These are phyloP conservation scores for Synanthedon vespiformis DNA, from an alignment of 2,888 invertebrate species.

Conservation along the genomic window DNA sequence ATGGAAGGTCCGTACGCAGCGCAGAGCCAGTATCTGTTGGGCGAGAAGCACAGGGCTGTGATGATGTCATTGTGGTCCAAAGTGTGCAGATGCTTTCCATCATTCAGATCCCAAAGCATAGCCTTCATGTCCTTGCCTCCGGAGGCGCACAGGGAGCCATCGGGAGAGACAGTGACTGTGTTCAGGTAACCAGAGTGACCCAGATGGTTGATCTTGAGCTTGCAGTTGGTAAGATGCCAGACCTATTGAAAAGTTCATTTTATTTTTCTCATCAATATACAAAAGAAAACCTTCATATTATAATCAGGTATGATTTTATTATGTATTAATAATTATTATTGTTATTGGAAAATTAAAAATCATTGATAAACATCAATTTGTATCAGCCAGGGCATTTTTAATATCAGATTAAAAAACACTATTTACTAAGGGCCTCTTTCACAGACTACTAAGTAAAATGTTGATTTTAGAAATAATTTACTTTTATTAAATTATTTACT, in stretches of 20 bases:
- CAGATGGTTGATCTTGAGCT: slow-evolving; percentile 97
- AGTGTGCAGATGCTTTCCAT: slow-evolving; percentile 99
- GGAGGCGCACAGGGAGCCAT: slow-evolving; percentile 99
- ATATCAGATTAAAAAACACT: no score
- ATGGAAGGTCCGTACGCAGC: slow-evolving; percentile 98
- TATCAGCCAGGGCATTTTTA: background rate
- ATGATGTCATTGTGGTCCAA: slow-evolving; percentile 98
- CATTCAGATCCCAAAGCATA: slow-evolving; percentile 99
- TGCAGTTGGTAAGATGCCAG: slow-evolving; percentile 99
- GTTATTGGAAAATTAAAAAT: no score
- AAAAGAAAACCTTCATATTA: no score
- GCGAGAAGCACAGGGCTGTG: slow-evolving; percentile 98
- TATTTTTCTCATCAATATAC: no score
- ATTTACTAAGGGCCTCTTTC: no score
- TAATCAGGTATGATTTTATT: no score
- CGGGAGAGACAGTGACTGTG: slow-evolving; percentile 98
- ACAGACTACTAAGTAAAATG: no score
- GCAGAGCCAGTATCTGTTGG: slow-evolving; percentile 99
- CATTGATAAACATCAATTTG: no score
- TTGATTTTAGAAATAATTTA: no score
- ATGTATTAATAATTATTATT: no score
- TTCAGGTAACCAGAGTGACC: slow-evolving; percentile 98
- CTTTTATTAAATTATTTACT: no score
- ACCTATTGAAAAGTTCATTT: slow-evolving; percentile 65
- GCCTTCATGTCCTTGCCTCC: slow-evolving; percentile 99